Base-by-base conservation (phyloP, 2,113 vertebrate genomes). In the Salvelinus fontinalis region DNA sequence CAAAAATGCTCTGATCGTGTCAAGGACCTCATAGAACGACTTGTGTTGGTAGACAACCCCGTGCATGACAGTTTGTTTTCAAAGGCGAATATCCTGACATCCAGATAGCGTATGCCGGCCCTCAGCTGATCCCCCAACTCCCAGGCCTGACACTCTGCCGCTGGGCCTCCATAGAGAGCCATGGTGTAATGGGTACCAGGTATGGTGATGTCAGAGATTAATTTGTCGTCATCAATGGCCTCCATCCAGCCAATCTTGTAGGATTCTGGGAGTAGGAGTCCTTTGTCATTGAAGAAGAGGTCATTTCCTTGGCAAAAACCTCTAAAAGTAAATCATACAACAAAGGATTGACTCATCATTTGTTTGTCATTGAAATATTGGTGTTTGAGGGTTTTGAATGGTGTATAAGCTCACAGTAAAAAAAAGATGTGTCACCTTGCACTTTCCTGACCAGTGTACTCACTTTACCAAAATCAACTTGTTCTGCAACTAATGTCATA, bases 111-210 rank as follows among this genome's bases (percentile, higher is more conserved):
- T 64, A 95, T 12, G 0, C 94, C 94, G 0, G 91, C 90, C 0
- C 75, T 86, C 39, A 93, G 86, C 85, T 95, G 95, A 27, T 91
- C 79, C 57, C 62, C 87, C 79, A 95, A 84, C 5, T 75, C 71
- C 91, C 90, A 92, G 71, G 89, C 87, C 82, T 95, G 94, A 80
- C 90, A 90, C 34, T 90, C 72, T 5, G 84, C 76, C 3, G 75
- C 75, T 1, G 78, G 1, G 54, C 91, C 86, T 1, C 94, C 93
- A 0, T 92, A 60, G 22, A 81, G 81, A 66, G 93, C 91, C 91
- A 95, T 92, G 76, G 93, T 93, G 57, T 94, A 86, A 2, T 94
- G 93, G 1, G 93, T 93, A 24, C 94, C 94, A 0, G 95, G 94
- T 39, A 95, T 76, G 66, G 92, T 93, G 83, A 95, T 71, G 34